A percentile compares a stretch with the other conserved stretches of the same genome.
Evolutionary conservation across 2,113 vertebrate genomes (phyloP).

Genomic region (Bubalus kerabau): DNA sequence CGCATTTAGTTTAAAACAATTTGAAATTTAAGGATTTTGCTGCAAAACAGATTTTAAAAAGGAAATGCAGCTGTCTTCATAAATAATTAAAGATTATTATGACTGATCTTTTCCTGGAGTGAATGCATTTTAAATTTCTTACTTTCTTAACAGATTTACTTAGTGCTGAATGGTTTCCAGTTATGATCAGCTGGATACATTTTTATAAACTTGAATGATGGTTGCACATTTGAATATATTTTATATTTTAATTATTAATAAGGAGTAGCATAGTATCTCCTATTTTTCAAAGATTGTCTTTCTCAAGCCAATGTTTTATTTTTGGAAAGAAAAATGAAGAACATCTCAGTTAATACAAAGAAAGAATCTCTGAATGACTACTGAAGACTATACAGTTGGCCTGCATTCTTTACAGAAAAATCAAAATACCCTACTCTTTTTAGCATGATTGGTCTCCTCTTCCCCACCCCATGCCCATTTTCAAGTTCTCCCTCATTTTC

Average conservation of each 20-base stretch:
- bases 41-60: slow-evolving; percentile 31
- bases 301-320: background rate
- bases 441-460: background rate
- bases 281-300: background rate
- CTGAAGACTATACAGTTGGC: background rate
- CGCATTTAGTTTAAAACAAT: slow-evolving; percentile 26
- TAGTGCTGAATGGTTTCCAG: slow-evolving; percentile 9
- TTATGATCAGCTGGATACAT: background rate
- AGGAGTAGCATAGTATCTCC: background rate
- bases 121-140: slow-evolving; percentile 12
- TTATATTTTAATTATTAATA: slow-evolving; percentile 25
- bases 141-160: slow-evolving; percentile 33
- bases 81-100: slow-evolving; percentile 42
- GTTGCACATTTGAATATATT: background rate
- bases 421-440: background rate
- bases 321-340: background rate
- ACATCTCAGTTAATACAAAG: background rate
- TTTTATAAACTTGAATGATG: slow-evolving; percentile 10
- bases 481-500: background rate
- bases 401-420: background rate
- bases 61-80: slow-evolving; percentile 49
- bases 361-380: background rate
- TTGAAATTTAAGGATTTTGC: slow-evolving; percentile 29
- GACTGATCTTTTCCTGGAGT: slow-evolving; percentile 15
- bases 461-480: background rate